Conservation (phyloP, 2,888 invertebrate genomes). For the Thera britannica region DNA sequence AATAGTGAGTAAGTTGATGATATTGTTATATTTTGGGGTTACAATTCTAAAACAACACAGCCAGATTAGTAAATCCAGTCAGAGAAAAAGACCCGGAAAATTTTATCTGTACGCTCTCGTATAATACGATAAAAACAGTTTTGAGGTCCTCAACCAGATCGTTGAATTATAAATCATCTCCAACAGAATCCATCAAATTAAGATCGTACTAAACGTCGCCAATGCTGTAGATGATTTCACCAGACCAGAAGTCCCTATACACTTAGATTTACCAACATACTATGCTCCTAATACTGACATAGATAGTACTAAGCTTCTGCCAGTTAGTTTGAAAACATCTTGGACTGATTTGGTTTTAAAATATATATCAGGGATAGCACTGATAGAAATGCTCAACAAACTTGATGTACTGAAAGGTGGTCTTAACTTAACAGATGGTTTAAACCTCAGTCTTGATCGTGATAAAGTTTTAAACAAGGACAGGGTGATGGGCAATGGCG, state of each 20-base stretch:
- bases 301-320: slow-evolving; percentile 14
- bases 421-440: slow-evolving; percentile 42
- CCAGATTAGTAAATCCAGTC: background rate
- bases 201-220: slow-evolving; percentile 42
- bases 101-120: too few relatives aligned
- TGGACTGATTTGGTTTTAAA: slow-evolving; percentile 47
- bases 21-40: background rate
- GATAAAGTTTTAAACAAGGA: slow-evolving; percentile 29
- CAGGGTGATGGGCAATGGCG: background rate
- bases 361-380: slow-evolving; percentile 43
- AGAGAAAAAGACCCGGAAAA: too few relatives aligned
- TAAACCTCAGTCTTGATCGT: slow-evolving; percentile 34
- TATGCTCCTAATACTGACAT: slow-evolving; percentile 41
- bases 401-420: slow-evolving; percentile 42
- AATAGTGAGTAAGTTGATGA: slow-evolving; percentile 35
- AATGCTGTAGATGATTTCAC: slow-evolving; percentile 48
- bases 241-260: slow-evolving; percentile 41
- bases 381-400: slow-evolving; percentile 43
- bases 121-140: background rate
- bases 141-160: slow-evolving; percentile 3
- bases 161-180: slow-evolving; percentile 23
- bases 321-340: slow-evolving; percentile 9
- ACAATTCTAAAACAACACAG: too few relatives aligned
- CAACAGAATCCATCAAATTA: slow-evolving; percentile 42
- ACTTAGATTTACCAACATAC: slow-evolving; percentile 50